phyloP scores from a whole-genome alignment of 2,888 invertebrate genomes.

The Liodrosophila aerea region DNA sequence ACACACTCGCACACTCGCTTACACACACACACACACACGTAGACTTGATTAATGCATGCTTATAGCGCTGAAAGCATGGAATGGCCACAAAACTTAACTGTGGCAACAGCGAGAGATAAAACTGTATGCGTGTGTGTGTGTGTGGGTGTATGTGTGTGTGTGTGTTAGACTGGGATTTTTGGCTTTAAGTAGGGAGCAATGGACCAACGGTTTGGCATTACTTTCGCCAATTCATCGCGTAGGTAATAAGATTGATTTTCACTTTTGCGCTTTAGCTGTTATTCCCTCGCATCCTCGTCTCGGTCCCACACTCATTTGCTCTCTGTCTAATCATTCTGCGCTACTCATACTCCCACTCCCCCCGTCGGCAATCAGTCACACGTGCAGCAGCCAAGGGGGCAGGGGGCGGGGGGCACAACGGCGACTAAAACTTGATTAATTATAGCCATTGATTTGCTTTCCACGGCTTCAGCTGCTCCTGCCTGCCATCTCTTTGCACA shows the following conservation, averaged over 20 bases:
- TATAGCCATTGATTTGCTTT: slow-evolving; percentile 77
- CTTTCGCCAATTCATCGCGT: slow-evolving; percentile 57
- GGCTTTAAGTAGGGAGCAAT: neutral
- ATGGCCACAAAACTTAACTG: slow-evolving; percentile 1
- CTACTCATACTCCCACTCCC: neutral
- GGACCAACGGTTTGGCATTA: slow-evolving; percentile 17
- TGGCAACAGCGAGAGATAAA: neutral
- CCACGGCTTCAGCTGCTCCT: slow-evolving; percentile 59
- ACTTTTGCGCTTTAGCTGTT: slow-evolving; percentile 60
- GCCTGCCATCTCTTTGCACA: too few relatives aligned
- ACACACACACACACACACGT: slow-evolving; percentile 11
- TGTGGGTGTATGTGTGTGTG: neutral
- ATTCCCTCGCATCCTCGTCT: neutral
- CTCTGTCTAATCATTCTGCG: neutral
- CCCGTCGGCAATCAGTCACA: slow-evolving; percentile 66
- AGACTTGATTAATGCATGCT: slow-evolving; percentile 62
- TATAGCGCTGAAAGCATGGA: slow-evolving; percentile 23
- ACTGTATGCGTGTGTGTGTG: neutral
- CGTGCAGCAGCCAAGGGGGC: slow-evolving; percentile 33
- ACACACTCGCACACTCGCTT: slow-evolving; percentile 16
- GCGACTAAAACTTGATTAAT: slow-evolving; percentile 72
- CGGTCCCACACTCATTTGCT: neutral
- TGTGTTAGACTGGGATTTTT: slow-evolving; percentile 5
- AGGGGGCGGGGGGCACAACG: neutral
- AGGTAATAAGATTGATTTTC: slow-evolving; percentile 78